Evolutionary conservation across 92 coral and sea anemone genomes (phyloP).

Genomic region (Isaurus tuberculatus): DNA sequence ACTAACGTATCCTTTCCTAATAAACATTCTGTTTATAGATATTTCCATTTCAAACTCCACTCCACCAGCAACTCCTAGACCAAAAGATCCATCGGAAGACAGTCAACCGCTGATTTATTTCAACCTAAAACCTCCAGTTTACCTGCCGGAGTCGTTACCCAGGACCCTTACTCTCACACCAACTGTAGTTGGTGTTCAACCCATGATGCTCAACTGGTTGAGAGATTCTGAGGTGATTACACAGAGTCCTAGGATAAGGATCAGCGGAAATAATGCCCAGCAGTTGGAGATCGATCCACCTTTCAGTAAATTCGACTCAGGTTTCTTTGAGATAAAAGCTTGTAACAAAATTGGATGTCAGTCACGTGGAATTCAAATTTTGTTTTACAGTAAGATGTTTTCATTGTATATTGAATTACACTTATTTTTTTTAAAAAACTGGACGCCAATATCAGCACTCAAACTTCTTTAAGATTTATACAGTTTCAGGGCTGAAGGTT

Average conservation of each 20-base stretch:
- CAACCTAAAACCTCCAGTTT: conserved; percentile 33
- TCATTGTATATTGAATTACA: too few relatives aligned
- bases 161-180: background rate
- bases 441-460: too few relatives aligned
- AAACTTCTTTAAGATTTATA: too few relatives aligned
- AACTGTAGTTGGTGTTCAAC: background rate
- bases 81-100: background rate
- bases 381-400: conserved; percentile 45
- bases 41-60: background rate
- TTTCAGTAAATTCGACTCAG: conserved; percentile 18
- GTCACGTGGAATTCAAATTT: conserved; percentile 27
- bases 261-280: background rate
- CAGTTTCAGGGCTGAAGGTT: too few relatives aligned
- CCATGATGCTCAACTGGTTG: conserved; percentile 24
- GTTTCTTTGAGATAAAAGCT: conserved; percentile 11
- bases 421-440: too few relatives aligned
- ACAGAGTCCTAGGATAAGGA: conserved; percentile 10
- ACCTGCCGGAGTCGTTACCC: background rate
- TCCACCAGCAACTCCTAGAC: background rate
- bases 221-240: conserved; percentile 17
- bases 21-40: background rate
- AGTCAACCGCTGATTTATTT: conserved; percentile 20
- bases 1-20: too few relatives aligned
- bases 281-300: conserved; percentile 23
- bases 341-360: conserved; percentile 24